phyloP scores from a whole-genome alignment of 2,113 vertebrate species.

The Menidia beryllina region DNA sequence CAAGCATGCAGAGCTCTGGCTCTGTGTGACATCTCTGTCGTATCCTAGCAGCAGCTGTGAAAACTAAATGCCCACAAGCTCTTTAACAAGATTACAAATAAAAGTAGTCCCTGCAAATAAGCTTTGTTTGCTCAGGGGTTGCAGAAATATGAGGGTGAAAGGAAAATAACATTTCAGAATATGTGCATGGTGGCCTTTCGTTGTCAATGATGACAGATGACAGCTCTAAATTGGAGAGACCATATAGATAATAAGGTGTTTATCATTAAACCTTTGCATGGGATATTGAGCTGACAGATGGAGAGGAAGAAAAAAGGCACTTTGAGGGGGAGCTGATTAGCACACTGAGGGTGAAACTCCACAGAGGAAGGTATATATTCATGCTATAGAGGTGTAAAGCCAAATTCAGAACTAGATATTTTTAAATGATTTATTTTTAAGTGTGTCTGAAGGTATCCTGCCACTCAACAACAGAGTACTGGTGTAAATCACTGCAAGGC shows the following conservation, averaged over 20 bases:
- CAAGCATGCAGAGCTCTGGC: not conserved
- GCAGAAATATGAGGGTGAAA: constrained; percentile 33
- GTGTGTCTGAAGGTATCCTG: not conserved
- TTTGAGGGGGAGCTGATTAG: constrained; percentile 51
- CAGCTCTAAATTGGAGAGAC: constrained; percentile 68
- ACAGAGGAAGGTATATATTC: too few species aligned
- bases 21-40: constrained; percentile 20
- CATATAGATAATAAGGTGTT: constrained; percentile 35
- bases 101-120: constrained; percentile 40
- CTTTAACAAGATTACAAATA: constrained; percentile 36
- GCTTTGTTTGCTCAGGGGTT: constrained; percentile 34
- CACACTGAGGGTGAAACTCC: constrained; percentile 40
- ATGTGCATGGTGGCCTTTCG: constrained; percentile 58
- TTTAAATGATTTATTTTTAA: not conserved
- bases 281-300: constrained; percentile 74
- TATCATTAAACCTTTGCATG: constrained; percentile 70
- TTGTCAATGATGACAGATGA: constrained; percentile 64
- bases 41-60: constrained; percentile 39
- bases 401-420: not conserved
- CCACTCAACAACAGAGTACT: not conserved
- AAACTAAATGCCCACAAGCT: constrained; percentile 42
- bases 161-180: constrained; percentile 61
- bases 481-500: constrained; percentile 1
- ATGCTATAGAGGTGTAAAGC: too few species aligned
- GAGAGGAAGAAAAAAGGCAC: constrained; percentile 41